Evolutionary conservation across 2,113 vertebrate species (phyloP).

Genomic region (Sminthopsis crassicaudata): DNA sequence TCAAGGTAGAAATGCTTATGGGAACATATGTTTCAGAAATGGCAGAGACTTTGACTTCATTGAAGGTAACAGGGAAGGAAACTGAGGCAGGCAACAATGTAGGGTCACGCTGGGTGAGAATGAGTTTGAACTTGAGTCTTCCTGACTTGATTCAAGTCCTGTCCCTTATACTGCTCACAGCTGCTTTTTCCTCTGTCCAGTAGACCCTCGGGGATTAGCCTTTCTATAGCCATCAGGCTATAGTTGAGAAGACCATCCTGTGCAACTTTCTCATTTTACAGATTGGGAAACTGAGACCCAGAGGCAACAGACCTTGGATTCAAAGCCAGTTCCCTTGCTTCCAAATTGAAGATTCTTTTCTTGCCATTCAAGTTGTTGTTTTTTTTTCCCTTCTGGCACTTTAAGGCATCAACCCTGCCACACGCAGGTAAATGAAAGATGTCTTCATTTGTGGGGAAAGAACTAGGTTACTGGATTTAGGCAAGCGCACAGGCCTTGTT

Average conservation of each 20-base stretch:
- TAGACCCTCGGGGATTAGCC: neutral
- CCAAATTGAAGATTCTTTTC: neutral
- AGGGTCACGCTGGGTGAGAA: neutral
- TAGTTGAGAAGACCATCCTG: neutral
- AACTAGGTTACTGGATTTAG: neutral
- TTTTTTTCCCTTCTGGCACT: neutral
- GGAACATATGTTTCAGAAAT: neutral
- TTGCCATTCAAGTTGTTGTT: neutral
- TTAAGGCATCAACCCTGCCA: neutral
- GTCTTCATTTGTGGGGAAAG: neutral
- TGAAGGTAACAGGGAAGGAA: neutral
- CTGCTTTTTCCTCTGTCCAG: neutral
- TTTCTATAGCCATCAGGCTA: neutral
- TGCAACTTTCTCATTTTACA: neutral
- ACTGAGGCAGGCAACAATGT: neutral
- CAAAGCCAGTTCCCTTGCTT: neutral
- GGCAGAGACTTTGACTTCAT: neutral
- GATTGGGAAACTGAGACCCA: neutral
- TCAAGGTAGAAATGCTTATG: neutral
- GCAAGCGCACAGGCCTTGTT: neutral
- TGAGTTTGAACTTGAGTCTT: neutral
- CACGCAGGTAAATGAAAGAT: constrained; percentile 7
- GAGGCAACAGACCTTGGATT: neutral
- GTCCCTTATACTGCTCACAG: no score
- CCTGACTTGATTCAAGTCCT: neutral